Evolutionary conservation across 2,888 invertebrate genomes (phyloP).

Genomic region (Allygus modestus): DNA sequence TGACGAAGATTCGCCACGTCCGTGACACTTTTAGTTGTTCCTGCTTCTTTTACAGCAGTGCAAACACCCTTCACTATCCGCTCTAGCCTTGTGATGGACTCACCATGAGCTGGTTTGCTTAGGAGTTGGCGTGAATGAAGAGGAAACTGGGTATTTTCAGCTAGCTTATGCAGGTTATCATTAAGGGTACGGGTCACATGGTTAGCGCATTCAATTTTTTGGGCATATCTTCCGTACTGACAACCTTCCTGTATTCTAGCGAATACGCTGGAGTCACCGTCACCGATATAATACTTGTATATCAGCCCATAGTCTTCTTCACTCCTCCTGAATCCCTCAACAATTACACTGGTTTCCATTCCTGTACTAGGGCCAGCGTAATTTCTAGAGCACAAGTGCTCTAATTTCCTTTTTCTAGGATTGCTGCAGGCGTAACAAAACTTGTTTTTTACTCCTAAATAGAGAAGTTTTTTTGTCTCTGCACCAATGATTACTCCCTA

Average conservation of each 20-base stretch:
- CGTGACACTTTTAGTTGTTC: not conserved
- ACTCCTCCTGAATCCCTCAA: too few relatives aligned
- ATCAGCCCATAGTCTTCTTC: slow-evolving; percentile 70
- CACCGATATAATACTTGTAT: slow-evolving; percentile 71
- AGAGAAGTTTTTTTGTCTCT: too few relatives aligned
- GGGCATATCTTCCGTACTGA: slow-evolving; percentile 68
- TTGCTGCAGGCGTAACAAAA: too few relatives aligned
- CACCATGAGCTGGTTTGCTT: not conserved
- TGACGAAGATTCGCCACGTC: not conserved
- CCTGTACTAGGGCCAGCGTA: slow-evolving; percentile 71
- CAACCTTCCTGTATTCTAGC: too few relatives aligned
- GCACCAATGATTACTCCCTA: too few relatives aligned
- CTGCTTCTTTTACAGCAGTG: slow-evolving; percentile 44
- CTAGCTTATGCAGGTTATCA: slow-evolving; percentile 51
- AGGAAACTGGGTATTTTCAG: slow-evolving; percentile 6
- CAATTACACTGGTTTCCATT: slow-evolving; percentile 73
- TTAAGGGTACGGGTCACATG: slow-evolving; percentile 68
- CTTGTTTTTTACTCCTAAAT: too few relatives aligned
- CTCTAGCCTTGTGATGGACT: slow-evolving; percentile 1
- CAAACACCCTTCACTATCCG: slow-evolving; percentile 20
- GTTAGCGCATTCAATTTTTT: slow-evolving; percentile 72
- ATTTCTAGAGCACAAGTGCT: too few relatives aligned
- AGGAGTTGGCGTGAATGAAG: not conserved
- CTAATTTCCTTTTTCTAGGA: too few relatives aligned
- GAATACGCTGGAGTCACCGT: too few relatives aligned